Conservation (phyloP, 2,888 invertebrate genomes). For the Xylota segnis region DNA sequence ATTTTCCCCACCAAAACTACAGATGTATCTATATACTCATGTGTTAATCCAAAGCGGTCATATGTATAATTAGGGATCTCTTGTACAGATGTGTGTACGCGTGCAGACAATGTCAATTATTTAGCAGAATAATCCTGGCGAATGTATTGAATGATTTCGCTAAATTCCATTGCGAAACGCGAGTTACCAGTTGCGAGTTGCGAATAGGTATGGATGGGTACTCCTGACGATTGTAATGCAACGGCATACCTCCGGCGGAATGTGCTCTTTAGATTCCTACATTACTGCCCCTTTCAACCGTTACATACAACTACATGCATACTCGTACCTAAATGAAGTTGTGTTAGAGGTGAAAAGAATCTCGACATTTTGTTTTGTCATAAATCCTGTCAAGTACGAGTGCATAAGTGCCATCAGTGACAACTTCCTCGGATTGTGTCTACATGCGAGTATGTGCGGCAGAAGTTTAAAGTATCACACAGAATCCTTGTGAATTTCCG, state of each 20-base stretch:
- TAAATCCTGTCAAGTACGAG: neutral
- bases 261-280: constrained; percentile 7
- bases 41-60: neutral
- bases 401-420: neutral
- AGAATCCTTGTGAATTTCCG: neutral
- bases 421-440: neutral
- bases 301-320: no score
- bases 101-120: constrained; percentile 17
- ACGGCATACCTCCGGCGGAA: neutral
- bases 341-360: neutral
- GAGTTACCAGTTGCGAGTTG: neutral
- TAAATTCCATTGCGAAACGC: constrained; percentile 5
- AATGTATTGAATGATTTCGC: constrained; percentile 23
- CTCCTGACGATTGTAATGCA: neutral
- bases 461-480: constrained; percentile 1
- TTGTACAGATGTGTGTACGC: neutral
- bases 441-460: no score
- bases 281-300: neutral
- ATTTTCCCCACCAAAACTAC: neutral
- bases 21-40: neutral
- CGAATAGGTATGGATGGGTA: neutral
- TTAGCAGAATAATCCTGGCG: neutral
- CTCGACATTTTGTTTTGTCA: neutral
- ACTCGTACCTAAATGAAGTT: no score
- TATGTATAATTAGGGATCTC: constrained; percentile 27